Evolutionary conservation across 2,113 vertebrate genomes (phyloP), one percentile per base, ranked within the genome.

Genomic region (Probosciger aterrimus): DNA sequence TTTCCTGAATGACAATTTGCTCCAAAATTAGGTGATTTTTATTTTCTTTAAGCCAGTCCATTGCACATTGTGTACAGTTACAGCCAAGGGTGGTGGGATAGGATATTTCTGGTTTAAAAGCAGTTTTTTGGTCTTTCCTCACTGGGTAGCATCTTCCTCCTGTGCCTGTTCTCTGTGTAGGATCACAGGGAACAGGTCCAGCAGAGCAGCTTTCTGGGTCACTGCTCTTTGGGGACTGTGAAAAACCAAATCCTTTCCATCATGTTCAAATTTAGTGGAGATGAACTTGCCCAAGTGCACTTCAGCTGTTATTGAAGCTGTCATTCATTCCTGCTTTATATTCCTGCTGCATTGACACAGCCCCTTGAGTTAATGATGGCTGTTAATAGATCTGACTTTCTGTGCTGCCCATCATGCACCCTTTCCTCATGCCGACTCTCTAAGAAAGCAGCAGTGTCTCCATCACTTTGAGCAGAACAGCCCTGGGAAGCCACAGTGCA

Each of bases 371-470:
- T 86, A 63, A 52, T 23, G 24, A 30, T 53, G 33, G 35, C 59
- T 86, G 67, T 82, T 75, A 77, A 64, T 53, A 62, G 47, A 33
- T 62, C 28, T 88, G 63, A 27, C 39, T 76, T 91, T 91, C 63
- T 50, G 22, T 64, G 52, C 41, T 76, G 57, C 50, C 37, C 14
- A 11, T 81, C 59, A 59, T 55, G 31, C 4, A 2, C 57, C 22
- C 16, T 30, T 15, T 6, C 1, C 14, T 19, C 5, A 6, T 35
- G 57, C 18, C 0, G 0, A 0, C 11, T 65, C 35, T 49, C 60
- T 31, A 22, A 90, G 68, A 14, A 33, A n/a, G 44, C 65, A 80
- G 27, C n/a, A 28, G 31, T 14, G 27, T 55, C 67, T 82, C 43
- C 43, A 30, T 85, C 27, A 27, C 31, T 78, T 75, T 11, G n/a